Percentiles rank a stretch among this genome's conserved stretches.
These are phyloP conservation scores for Psittacula cyanocephala DNA, from an alignment of 2,113 vertebrate species.

Conservation along the genomic window DNA sequence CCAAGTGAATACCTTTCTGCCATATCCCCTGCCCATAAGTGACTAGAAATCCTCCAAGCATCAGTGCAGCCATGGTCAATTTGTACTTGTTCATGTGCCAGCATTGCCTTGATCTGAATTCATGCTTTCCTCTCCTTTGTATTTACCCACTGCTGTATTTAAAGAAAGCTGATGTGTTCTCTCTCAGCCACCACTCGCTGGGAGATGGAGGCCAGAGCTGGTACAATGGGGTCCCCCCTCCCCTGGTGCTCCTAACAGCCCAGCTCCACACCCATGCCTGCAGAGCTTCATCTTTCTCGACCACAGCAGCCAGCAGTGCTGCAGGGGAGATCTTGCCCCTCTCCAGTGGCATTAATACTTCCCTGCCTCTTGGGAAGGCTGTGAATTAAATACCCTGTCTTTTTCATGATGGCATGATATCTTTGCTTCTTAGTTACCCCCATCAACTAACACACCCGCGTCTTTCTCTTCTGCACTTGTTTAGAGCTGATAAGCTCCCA, in stretches of 20 bases:
- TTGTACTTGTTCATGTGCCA: background rate
- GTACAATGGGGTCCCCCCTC: accelerated
- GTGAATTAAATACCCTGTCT: background rate
- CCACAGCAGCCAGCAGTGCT: background rate
- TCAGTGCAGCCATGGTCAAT: background rate
- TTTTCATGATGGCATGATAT: slow-evolving; percentile 5
- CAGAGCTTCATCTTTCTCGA: background rate
- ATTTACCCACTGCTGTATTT: background rate
- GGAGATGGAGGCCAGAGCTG: background rate
- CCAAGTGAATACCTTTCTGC: background rate
- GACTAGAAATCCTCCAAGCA: background rate
- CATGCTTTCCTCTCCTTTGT: background rate
- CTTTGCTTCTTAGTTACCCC: slow-evolving; percentile 21
- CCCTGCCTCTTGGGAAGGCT: background rate
- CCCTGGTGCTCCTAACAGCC: background rate
- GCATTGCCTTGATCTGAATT: background rate
- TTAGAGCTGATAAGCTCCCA: slow-evolving; percentile 47
- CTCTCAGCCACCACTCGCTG: background rate
- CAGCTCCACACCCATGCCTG: background rate
- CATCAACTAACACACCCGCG: background rate
- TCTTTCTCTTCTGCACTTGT: slow-evolving; percentile 6
- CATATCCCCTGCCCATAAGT: background rate
- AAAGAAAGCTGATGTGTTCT: accelerated
- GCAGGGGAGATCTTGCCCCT: background rate
- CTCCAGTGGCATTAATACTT: background rate